phyloP scores from a whole-genome alignment of 2,113 vertebrate species.

The Triplophysa rosa region DNA sequence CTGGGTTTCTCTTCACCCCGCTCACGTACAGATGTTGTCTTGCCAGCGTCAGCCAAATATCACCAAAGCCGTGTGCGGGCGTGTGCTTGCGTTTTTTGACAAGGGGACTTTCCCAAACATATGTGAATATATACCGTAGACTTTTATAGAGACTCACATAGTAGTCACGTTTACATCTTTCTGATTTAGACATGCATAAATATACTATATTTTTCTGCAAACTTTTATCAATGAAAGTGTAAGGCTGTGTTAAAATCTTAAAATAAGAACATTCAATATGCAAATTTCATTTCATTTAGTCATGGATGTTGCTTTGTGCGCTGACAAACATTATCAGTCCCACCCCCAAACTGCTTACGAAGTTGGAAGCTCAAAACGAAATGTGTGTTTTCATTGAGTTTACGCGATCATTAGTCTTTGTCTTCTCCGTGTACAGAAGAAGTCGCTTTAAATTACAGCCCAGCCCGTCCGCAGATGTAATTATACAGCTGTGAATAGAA shows the following conservation, averaged over 20 bases:
- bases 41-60: not conserved
- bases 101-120: not conserved
- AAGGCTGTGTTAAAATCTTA: too few species aligned
- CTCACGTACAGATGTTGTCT: not conserved
- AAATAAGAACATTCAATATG: too few species aligned
- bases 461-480: slow-evolving; percentile 20
- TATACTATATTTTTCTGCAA: too few species aligned
- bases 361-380: not conserved
- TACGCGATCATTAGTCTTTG: slow-evolving; percentile 32
- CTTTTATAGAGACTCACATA: not conserved
- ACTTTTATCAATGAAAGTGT: too few species aligned
- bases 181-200: too few species aligned
- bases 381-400: slow-evolving; percentile 1
- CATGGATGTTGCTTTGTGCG: too few species aligned
- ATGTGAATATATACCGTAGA: not conserved
- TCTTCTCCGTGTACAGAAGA: slow-evolving; percentile 21
- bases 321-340: too few species aligned
- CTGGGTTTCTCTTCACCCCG: slow-evolving; percentile 22
- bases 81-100: not conserved
- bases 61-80: not conserved
- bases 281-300: too few species aligned
- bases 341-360: too few species aligned
- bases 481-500: slow-evolving; percentile 43
- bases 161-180: too few species aligned
- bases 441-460: slow-evolving; percentile 41